A percentile compares a stretch with the other conserved stretches of the same genome.
Evolutionary conservation across 2,113 vertebrate species (phyloP).

Genomic region (Eudyptes chrysolophus): DNA sequence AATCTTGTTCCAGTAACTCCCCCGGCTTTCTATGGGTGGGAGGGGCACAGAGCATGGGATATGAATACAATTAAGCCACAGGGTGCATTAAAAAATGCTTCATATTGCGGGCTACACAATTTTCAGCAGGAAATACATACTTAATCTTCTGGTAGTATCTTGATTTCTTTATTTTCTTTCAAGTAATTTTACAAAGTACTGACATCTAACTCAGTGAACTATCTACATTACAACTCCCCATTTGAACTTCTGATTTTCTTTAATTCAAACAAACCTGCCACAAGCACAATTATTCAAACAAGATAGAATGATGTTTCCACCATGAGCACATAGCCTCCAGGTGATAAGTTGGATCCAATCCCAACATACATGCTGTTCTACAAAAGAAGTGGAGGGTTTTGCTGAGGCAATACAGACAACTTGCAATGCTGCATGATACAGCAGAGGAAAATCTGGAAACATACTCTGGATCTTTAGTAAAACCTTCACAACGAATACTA

Average conservation of each 20-base stretch:
- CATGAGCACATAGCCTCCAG: neutral
- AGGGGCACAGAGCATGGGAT: neutral
- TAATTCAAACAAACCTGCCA: neutral
- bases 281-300: neutral
- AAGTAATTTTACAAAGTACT: neutral
- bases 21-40: neutral
- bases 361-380: neutral
- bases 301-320: neutral
- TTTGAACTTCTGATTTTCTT: neutral
- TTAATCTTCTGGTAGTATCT: neutral
- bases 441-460: neutral
- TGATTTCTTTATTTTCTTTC: conserved; percentile 6
- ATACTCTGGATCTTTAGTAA: neutral
- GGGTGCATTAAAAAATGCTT: neutral
- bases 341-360: neutral
- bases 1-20: neutral
- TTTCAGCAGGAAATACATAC: neutral
- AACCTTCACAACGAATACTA: neutral
- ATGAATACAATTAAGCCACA: neutral
- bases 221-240: neutral
- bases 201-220: neutral
- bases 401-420: neutral
- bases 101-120: neutral
- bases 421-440: neutral
- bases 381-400: neutral